Conservation (phyloP, 2,888 invertebrate genomes). For the Smittia aterrima region DNA sequence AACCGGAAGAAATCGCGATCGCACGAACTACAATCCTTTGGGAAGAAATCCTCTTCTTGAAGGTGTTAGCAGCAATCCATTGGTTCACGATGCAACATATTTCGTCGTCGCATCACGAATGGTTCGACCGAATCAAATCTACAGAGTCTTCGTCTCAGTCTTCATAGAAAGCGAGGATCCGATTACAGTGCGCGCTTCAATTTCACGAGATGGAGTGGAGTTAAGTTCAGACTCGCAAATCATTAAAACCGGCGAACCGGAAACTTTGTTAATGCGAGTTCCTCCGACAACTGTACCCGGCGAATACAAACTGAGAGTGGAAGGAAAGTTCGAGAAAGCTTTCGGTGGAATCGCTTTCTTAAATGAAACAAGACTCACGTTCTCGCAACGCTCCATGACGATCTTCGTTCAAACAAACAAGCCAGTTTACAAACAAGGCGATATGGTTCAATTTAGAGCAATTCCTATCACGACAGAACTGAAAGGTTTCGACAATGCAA, state of each 20-base stretch:
- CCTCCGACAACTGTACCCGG: slow-evolving; percentile 82
- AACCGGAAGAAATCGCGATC: slow-evolving; percentile 6
- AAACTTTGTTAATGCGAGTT: slow-evolving; percentile 85
- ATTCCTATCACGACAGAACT: slow-evolving; percentile 91
- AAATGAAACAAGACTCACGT: slow-evolving; percentile 81
- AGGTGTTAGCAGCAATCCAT: slow-evolving; percentile 17
- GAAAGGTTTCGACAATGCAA: slow-evolving; percentile 84
- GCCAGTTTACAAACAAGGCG: slow-evolving; percentile 91
- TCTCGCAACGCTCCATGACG: slow-evolving; percentile 89
- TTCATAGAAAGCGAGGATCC: slow-evolving; percentile 69
- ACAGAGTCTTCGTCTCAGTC: slow-evolving; percentile 82
- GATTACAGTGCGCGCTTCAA: slow-evolving; percentile 82
- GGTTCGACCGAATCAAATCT: slow-evolving; percentile 88
- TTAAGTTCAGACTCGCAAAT: slow-evolving; percentile 77
- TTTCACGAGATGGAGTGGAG: slow-evolving; percentile 86
- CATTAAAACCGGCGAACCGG: slow-evolving; percentile 82
- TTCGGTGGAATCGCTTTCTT: slow-evolving; percentile 85
- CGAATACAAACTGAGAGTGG: slow-evolving; percentile 78
- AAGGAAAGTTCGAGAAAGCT: slow-evolving; percentile 66
- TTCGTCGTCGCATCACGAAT: slow-evolving; percentile 88
- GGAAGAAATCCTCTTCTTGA: slow-evolving; percentile 19
- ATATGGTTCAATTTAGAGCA: slow-evolving; percentile 84
- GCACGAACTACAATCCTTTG: slow-evolving; percentile 19
- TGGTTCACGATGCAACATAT: slow-evolving; percentile 60
- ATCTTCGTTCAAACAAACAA: slow-evolving; percentile 94